Evolutionary conservation across 2,797 vertebrate species (phyloP).

Genomic region (Halcyon smyrnensis): DNA sequence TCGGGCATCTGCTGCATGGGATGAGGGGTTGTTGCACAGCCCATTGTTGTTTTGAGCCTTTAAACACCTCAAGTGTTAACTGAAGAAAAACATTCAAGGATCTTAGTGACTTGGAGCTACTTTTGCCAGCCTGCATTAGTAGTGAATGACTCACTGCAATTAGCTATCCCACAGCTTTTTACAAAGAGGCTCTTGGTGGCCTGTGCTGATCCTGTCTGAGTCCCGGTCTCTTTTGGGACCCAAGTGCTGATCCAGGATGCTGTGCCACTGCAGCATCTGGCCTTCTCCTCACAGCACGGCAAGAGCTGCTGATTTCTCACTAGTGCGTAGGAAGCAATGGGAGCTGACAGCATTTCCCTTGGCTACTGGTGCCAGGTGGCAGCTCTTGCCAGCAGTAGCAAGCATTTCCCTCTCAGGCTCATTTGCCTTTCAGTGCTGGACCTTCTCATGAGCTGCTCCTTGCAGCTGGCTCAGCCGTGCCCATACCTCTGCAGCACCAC

Average conservation of each 20-base stretch:
- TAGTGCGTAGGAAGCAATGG: accelerated
- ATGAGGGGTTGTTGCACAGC: neutral
- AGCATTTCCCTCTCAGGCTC: neutral
- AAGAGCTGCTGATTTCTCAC: neutral
- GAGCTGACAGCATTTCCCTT: neutral
- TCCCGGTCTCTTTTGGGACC: neutral
- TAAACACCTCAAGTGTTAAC: neutral
- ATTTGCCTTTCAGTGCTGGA: neutral
- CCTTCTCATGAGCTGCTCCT: neutral
- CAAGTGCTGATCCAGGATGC: neutral
- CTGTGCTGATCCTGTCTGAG: neutral
- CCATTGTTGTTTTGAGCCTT: neutral
- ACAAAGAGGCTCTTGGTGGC: neutral
- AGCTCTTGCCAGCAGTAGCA: neutral
- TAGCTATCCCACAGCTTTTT: neutral
- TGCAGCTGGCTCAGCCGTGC: neutral
- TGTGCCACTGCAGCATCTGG: neutral
- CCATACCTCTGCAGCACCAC: neutral
- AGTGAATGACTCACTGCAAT: neutral
- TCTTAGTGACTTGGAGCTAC: neutral
- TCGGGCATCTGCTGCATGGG: neutral
- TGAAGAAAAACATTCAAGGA: neutral
- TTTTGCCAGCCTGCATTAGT: neutral
- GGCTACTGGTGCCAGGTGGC: neutral
- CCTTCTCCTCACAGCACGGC: neutral